phyloP scores from a whole-genome alignment of 1,140 invertebrate genomes.

The Leguminivora glycinivorella region DNA sequence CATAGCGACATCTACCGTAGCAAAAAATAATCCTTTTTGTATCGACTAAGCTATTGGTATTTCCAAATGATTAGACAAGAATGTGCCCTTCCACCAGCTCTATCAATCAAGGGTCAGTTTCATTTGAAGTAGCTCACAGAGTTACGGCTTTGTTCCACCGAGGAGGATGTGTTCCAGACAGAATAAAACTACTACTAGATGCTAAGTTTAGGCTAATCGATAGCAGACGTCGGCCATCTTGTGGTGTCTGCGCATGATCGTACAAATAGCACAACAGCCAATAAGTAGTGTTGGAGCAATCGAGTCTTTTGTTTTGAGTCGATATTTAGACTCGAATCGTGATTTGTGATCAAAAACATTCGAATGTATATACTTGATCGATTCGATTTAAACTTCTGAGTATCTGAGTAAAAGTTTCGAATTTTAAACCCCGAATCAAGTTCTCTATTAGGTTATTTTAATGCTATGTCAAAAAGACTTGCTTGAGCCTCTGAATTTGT shows the following conservation, averaged over 20 bases:
- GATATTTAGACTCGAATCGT: too few species aligned
- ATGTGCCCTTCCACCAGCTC: neutral
- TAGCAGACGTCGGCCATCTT: conserved; percentile 21
- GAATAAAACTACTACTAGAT: conserved; percentile 16
- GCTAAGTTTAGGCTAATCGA: conserved; percentile 25
- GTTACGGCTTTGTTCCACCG: neutral
- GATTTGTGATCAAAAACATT: too few species aligned
- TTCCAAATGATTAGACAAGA: neutral
- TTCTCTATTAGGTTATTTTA: too few species aligned
- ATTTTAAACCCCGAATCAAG: too few species aligned
- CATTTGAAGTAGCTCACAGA: neutral
- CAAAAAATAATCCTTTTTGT: neutral
- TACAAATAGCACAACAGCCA: conserved; percentile 5
- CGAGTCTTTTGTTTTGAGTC: too few species aligned
- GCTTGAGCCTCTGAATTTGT: too few species aligned
- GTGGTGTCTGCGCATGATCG: neutral
- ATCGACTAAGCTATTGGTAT: neutral
- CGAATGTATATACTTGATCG: too few species aligned
- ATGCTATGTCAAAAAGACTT: too few species aligned
- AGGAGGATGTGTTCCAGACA: conserved; percentile 17
- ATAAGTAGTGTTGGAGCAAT: neutral
- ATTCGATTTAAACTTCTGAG: too few species aligned
- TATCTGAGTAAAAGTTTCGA: too few species aligned
- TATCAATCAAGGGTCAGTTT: neutral
- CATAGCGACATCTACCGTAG: too few species aligned